Conservation (phyloP, 1,140 invertebrate genomes). For the Teleogryllus occipitalis region DNA sequence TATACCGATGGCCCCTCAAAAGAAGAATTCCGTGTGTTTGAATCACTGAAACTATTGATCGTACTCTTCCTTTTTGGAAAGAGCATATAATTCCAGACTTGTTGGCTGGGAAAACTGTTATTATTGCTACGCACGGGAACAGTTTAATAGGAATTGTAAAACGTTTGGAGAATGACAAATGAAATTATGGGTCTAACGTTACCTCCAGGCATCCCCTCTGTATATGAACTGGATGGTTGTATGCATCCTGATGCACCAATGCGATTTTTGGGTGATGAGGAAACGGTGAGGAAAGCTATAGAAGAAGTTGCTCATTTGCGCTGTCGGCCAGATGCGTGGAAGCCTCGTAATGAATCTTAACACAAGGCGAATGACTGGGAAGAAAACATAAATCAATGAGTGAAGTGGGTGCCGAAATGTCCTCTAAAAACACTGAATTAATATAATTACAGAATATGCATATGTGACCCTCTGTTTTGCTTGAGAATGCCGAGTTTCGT, state of each 20-base stretch:
- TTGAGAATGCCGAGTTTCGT: no score
- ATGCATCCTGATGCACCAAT: slow-evolving; percentile 84
- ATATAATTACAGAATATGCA: no score
- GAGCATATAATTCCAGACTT: slow-evolving; percentile 87
- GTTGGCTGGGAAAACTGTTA: slow-evolving; percentile 79
- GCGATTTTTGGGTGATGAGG: slow-evolving; percentile 90
- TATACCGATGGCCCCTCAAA: slow-evolving; percentile 65
- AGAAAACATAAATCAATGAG: no score
- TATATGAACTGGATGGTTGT: slow-evolving; percentile 87
- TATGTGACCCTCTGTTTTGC: no score
- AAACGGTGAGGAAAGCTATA: slow-evolving; percentile 89
- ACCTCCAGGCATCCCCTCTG: slow-evolving; percentile 91
- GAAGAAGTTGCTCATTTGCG: slow-evolving; percentile 85
- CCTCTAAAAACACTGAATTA: no score
- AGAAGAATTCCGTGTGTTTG: slow-evolving; percentile 83
- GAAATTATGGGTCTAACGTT: slow-evolving; percentile 88
- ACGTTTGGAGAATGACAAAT: slow-evolving; percentile 78
- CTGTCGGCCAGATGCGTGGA: no score
- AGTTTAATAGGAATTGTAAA: slow-evolving; percentile 91
- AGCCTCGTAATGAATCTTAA: no score
- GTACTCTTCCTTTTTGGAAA: slow-evolving; percentile 91
- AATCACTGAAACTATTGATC: slow-evolving; percentile 88
- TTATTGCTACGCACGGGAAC: slow-evolving; percentile 94
- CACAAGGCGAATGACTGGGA: no score
- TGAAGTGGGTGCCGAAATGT: no score